Percentiles rank a stretch among this genome's conserved stretches.
phyloP scores from a whole-genome alignment of 2,113 vertebrate genomes.

The Penelope pileata region DNA sequence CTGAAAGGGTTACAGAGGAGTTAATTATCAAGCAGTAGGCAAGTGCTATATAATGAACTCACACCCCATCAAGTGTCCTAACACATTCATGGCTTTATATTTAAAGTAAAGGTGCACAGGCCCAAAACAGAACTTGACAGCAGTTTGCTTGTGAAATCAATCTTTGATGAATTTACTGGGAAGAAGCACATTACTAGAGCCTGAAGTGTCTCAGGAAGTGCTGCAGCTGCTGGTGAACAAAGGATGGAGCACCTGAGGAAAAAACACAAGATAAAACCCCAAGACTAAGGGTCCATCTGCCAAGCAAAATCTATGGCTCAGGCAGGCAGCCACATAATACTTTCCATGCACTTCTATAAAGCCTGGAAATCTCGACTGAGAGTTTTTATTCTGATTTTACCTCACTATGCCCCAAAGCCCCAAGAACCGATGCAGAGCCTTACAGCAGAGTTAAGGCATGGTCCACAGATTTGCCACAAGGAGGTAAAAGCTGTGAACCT shows the following conservation, averaged over 20 bases:
- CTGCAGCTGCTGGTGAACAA: neutral
- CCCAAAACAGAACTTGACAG: neutral
- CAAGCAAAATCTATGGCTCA: neutral
- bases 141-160: neutral
- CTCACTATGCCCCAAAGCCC: neutral
- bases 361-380: neutral
- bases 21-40: neutral
- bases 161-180: neutral
- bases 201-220: neutral
- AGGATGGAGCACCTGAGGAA: neutral
- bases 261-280: neutral
- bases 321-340: neutral
- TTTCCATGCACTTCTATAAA: neutral
- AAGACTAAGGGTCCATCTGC: neutral
- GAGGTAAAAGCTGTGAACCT: neutral
- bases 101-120: neutral
- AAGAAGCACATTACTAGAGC: neutral
- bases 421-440: neutral
- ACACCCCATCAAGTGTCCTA: neutral
- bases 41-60: neutral
- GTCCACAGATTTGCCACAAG: neutral
- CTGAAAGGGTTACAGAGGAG: neutral
- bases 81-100: neutral
- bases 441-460: accelerated
- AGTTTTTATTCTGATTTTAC: neutral